These are phyloP conservation scores for Cyanistes caeruleus DNA, from an alignment of 2,113 vertebrate genomes.

Conservation along the genomic window DNA sequence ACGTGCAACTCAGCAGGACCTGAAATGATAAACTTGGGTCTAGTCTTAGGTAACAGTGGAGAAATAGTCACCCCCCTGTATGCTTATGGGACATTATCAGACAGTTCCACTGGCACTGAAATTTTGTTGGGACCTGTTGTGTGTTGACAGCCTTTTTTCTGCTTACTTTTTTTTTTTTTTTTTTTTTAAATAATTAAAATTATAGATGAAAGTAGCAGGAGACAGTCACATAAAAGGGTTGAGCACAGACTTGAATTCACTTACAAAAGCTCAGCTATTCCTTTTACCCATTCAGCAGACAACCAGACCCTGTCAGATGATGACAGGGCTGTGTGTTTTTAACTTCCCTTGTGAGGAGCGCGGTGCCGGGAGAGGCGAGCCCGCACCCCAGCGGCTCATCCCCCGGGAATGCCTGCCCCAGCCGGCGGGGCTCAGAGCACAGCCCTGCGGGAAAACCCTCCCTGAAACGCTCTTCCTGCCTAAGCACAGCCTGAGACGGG, in stretches of 20 bases:
- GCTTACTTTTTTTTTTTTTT: background rate
- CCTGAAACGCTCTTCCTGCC: background rate
- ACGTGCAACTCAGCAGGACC: background rate
- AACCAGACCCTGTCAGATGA: background rate
- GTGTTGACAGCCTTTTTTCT: background rate
- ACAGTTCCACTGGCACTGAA: background rate
- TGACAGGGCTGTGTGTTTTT: background rate
- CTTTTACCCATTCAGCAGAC: background rate
- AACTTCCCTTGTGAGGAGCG: background rate
- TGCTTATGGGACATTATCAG: background rate
- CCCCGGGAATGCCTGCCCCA: background rate
- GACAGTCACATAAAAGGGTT: background rate
- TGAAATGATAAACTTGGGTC: background rate
- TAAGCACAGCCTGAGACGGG: background rate
- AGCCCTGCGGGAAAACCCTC: background rate
- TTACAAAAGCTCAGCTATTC: background rate
- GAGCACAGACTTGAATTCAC: background rate
- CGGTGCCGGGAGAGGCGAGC: fast-evolving
- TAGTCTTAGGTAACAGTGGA: background rate
- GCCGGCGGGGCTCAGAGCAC: background rate
- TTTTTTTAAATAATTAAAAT: background rate
- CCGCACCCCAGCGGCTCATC: fast-evolving
- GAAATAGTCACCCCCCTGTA: background rate
- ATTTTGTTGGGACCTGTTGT: background rate
- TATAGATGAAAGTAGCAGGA: background rate